Evolutionary conservation across 2,797 vertebrate genomes (phyloP).

Genomic region (Phrynocephalus forsythii): DNA sequence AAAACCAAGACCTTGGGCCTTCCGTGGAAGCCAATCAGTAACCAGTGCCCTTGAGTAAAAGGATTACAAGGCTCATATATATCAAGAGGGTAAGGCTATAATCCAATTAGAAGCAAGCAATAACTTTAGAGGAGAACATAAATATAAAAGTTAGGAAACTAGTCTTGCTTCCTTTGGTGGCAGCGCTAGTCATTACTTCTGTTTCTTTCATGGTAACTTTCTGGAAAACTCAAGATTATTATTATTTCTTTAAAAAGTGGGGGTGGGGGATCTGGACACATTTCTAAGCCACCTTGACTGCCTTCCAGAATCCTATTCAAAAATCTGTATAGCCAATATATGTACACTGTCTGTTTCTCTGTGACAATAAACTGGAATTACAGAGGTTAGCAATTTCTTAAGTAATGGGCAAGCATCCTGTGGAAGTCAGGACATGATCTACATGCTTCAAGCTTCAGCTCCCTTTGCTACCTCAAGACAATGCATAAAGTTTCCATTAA

Average conservation of each 20-base stretch:
- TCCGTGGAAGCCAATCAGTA: too few relatives aligned
- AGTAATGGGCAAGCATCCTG: slow-evolving; percentile 42
- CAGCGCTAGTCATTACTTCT: not conserved
- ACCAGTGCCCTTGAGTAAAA: slow-evolving; percentile 44
- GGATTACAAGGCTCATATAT: slow-evolving; percentile 59
- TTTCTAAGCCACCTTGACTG: slow-evolving; percentile 44
- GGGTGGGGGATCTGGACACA: not conserved
- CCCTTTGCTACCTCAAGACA: slow-evolving; percentile 40
- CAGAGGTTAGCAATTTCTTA: slow-evolving; percentile 50
- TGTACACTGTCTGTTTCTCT: slow-evolving; percentile 25
- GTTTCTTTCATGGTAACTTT: not conserved
- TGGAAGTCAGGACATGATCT: slow-evolving; percentile 37
- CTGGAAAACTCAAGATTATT: not conserved
- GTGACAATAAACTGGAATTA: slow-evolving; percentile 54
- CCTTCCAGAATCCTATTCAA: slow-evolving; percentile 42
- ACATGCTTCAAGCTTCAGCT: slow-evolving; percentile 49
- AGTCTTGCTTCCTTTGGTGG: not conserved
- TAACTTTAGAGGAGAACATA: slow-evolving; percentile 46
- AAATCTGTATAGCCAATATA: slow-evolving; percentile 48
- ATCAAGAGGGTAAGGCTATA: slow-evolving; percentile 9
- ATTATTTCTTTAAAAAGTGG: not conserved
- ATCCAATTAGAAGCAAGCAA: slow-evolving; percentile 39
- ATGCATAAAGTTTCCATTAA: slow-evolving; percentile 40
- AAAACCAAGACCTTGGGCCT: too few relatives aligned
- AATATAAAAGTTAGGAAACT: slow-evolving; percentile 44